Conservation (phyloP, 2,113 vertebrate genomes). For the Chlorodrepanis virens region DNA sequence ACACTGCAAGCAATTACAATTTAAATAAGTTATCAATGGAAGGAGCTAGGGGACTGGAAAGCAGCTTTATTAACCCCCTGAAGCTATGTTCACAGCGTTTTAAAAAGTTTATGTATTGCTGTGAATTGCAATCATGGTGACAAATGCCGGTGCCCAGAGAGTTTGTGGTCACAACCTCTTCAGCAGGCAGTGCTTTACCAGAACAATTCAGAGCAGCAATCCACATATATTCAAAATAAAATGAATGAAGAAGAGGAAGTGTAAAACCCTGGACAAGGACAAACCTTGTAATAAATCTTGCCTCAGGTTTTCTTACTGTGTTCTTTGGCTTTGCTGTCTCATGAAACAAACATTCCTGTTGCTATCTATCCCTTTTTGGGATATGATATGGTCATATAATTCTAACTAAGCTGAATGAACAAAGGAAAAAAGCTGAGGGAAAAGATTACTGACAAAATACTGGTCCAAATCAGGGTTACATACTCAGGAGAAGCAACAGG, state of each 20-base stretch:
- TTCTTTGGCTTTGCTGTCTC: constrained; percentile 23
- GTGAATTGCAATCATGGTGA: constrained; percentile 55
- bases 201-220: constrained; percentile 46
- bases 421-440: background rate
- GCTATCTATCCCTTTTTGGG: background rate
- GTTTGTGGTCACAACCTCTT: constrained; percentile 41
- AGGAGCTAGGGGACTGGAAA: constrained; percentile 49
- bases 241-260: constrained; percentile 1
- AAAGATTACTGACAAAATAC: background rate
- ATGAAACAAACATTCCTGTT: background rate
- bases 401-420: background rate
- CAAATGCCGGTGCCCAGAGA: constrained; percentile 27
- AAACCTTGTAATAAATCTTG: constrained; percentile 33
- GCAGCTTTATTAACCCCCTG: constrained; percentile 69
- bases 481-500: background rate
- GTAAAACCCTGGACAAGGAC: background rate
- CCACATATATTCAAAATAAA: constrained; percentile 50
- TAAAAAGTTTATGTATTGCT: constrained; percentile 63
- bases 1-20: constrained; percentile 68
- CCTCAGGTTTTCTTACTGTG: background rate
- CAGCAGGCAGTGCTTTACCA: constrained; percentile 38
- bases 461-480: background rate
- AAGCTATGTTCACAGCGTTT: constrained; percentile 62
- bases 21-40: constrained; percentile 71
- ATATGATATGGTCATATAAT: background rate